phyloP scores from a whole-genome alignment of 2,113 vertebrate species.

The Australoheros scitulus region DNA sequence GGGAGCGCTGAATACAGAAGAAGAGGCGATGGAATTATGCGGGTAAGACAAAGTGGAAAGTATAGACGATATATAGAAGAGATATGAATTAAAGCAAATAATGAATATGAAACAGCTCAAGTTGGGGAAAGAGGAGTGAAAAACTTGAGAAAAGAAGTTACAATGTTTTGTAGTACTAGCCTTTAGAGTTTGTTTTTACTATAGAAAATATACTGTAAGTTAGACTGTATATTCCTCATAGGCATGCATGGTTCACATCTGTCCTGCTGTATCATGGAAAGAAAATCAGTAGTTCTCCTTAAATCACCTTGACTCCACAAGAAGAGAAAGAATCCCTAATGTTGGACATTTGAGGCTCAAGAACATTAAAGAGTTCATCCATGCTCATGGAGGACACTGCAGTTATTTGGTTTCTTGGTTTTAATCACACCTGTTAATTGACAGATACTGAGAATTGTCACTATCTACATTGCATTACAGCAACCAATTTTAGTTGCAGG shows the following conservation, averaged over 20 bases:
- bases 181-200: background rate
- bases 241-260: background rate
- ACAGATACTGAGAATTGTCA: background rate
- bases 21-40: background rate
- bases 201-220: no score
- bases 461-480: background rate
- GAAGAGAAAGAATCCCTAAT: background rate
- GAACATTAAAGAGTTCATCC: background rate
- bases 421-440: background rate
- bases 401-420: background rate
- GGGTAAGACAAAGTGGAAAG: background rate
- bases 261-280: background rate
- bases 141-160: background rate
- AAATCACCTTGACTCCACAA: background rate
- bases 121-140: background rate
- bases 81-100: background rate
- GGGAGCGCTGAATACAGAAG: conserved; percentile 1
- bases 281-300: background rate
- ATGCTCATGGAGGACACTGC: background rate
- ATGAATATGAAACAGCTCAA: background rate
- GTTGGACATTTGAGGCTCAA: background rate
- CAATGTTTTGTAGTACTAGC: background rate
- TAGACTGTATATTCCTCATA: no score
- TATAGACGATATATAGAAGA: background rate
- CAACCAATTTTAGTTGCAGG: background rate